These are phyloP conservation scores for Anguilla marmorata DNA, from an alignment of 2,797 vertebrate genomes.

Conservation along the genomic window DNA sequence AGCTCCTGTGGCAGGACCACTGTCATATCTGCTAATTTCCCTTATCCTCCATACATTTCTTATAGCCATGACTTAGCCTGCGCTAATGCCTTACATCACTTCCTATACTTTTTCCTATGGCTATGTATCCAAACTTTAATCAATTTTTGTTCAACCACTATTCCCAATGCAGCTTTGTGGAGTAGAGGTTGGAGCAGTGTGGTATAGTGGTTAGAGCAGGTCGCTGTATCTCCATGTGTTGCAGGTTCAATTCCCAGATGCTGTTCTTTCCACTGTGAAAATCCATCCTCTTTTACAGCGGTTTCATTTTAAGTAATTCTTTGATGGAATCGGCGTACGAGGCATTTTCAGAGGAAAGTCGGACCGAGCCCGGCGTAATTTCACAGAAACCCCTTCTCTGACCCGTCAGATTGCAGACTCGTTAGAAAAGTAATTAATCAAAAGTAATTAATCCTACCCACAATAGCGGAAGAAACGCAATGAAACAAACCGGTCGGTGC, in stretches of 20 bases:
- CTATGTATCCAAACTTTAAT: too few relatives aligned
- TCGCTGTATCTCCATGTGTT: background rate
- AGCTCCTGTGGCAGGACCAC: too few relatives aligned
- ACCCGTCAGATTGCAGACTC: background rate
- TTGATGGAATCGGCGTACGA: background rate
- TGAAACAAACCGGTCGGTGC: slow-evolving; percentile 20
- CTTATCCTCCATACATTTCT: too few relatives aligned
- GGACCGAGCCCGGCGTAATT: background rate
- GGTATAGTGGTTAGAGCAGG: background rate
- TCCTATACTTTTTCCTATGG: too few relatives aligned
- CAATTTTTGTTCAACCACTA: too few relatives aligned
- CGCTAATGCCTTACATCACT: too few relatives aligned
- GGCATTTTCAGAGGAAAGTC: background rate
- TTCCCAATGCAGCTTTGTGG: too few relatives aligned
- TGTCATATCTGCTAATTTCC: too few relatives aligned
- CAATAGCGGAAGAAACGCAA: background rate
- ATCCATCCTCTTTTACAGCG: background rate
- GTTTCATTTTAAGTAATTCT: background rate
- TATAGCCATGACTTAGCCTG: too few relatives aligned
- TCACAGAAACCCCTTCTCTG: background rate
- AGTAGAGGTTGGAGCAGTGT: background rate
- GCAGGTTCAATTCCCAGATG: background rate
- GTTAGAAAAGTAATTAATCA: slow-evolving; percentile 14
- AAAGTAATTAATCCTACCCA: slow-evolving; percentile 13
- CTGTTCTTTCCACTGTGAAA: background rate